Evolutionary conservation across 2,888 invertebrate genomes (phyloP).

Genomic region (Ormyrus thymus): DNA sequence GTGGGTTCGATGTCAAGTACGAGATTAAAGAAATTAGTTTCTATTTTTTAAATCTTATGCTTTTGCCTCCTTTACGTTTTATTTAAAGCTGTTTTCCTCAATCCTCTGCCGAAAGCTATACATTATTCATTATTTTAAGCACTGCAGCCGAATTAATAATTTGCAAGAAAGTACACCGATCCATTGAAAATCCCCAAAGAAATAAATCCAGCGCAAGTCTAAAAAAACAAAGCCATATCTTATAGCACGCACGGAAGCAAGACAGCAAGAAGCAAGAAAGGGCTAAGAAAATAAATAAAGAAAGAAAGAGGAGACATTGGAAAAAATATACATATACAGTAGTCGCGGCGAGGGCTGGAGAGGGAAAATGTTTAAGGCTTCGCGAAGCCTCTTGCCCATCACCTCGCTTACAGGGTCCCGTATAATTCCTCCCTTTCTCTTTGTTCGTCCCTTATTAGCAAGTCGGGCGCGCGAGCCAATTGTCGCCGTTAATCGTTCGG

Average conservation of each 20-base stretch:
- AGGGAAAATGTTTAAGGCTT: slow-evolving; percentile 46
- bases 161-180: too few species aligned
- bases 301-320: slow-evolving; percentile 27
- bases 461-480: slow-evolving; percentile 15
- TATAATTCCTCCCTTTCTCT: slow-evolving; percentile 1
- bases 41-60: too few species aligned
- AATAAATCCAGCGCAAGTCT: neutral
- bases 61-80: too few species aligned
- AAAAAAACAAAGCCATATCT: neutral
- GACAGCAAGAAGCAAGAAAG: slow-evolving; percentile 12
- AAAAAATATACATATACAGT: slow-evolving; percentile 15
- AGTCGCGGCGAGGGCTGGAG: slow-evolving; percentile 7
- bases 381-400: slow-evolving; percentile 50
- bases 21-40: too few species aligned
- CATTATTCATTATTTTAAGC: too few species aligned
- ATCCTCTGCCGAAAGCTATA: too few species aligned
- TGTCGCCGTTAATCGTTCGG: slow-evolving; percentile 40
- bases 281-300: neutral
- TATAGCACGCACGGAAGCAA: neutral
- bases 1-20: too few species aligned
- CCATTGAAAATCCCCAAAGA: neutral
- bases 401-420: neutral
- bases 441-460: neutral
- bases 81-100: too few species aligned
- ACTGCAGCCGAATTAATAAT: too few species aligned